phyloP scores from a whole-genome alignment of 2,113 vertebrate species.

The Phalacrocorax pelagicus region DNA sequence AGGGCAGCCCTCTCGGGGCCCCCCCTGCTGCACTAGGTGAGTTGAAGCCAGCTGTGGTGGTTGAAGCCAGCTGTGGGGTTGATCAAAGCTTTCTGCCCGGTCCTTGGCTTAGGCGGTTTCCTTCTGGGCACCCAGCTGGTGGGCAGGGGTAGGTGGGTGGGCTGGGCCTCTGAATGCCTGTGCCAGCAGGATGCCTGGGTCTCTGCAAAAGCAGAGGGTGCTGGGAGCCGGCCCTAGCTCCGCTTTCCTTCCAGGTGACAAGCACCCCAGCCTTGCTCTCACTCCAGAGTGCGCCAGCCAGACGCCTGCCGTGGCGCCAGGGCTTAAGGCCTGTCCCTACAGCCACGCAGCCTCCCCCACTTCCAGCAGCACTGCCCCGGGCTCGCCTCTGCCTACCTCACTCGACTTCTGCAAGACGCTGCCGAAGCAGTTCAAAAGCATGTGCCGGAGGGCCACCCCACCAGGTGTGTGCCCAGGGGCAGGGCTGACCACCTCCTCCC shows the following conservation, averaged over 20 bases:
- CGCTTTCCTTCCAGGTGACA: constrained; percentile 55
- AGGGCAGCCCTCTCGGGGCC: constrained; percentile 83
- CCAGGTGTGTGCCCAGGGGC: constrained; percentile 75
- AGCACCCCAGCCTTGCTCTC: background rate
- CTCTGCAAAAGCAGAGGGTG: background rate
- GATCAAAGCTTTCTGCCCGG: background rate
- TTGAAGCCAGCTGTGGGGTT: background rate
- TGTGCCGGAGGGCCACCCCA: constrained; percentile 89
- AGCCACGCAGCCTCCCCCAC: constrained; percentile 81
- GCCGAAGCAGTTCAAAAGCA: constrained; percentile 93
- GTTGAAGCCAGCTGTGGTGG: background rate
- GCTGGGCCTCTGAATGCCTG: background rate
- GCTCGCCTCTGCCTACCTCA: constrained; percentile 88
- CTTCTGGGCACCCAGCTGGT: background rate
- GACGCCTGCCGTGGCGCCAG: constrained; percentile 66
- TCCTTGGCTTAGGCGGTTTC: background rate
- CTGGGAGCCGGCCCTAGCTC: background rate
- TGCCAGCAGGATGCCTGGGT: background rate
- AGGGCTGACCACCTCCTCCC: background rate
- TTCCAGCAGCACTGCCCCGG: constrained; percentile 74
- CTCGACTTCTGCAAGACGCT: constrained; percentile 90
- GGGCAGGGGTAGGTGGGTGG: background rate
- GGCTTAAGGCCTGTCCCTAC: constrained; percentile 87
- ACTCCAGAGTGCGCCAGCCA: constrained; percentile 63
- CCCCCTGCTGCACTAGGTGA: constrained; percentile 85